phyloP scores from a whole-genome alignment of 2,113 vertebrate genomes.

The Sphyrna mokarran region DNA sequence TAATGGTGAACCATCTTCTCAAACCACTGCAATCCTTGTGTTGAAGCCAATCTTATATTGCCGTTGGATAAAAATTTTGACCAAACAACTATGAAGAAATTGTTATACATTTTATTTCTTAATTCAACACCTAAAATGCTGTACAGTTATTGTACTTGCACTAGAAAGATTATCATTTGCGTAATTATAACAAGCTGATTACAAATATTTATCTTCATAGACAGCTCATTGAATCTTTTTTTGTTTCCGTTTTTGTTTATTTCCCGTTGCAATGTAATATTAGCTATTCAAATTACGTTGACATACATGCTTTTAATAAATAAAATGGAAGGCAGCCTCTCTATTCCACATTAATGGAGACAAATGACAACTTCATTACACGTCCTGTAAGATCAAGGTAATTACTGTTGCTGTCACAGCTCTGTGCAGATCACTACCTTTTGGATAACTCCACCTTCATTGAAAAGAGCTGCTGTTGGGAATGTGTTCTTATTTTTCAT shows the following conservation, averaged over 20 bases:
- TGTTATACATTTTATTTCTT: not conserved
- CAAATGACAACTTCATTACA: conserved; percentile 21
- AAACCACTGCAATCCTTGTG: too few species aligned
- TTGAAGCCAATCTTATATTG: not conserved
- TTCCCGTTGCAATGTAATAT: not conserved
- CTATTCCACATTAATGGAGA: conserved; percentile 25
- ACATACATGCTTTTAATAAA: not conserved
- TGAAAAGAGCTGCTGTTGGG: not conserved
- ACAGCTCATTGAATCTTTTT: not conserved
- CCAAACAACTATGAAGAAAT: too few species aligned
- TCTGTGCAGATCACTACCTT: not conserved
- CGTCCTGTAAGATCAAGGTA: not conserved
- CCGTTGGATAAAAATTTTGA: not conserved
- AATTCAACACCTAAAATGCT: not conserved
- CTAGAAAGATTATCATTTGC: not conserved
- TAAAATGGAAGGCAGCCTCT: not conserved
- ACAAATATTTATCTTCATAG: not conserved
- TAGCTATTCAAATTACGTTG: not conserved
- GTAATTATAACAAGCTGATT: not conserved
- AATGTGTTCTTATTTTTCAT: not conserved
- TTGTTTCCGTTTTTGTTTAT: not conserved
- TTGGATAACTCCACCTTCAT: conserved; percentile 8
- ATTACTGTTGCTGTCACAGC: conserved; percentile 19
- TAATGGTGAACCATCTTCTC: too few species aligned
- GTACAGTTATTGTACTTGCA: not conserved